These are phyloP conservation scores for Choristoneura fumiferana DNA, from an alignment of 1,140 invertebrate species.

Conservation along the genomic window DNA sequence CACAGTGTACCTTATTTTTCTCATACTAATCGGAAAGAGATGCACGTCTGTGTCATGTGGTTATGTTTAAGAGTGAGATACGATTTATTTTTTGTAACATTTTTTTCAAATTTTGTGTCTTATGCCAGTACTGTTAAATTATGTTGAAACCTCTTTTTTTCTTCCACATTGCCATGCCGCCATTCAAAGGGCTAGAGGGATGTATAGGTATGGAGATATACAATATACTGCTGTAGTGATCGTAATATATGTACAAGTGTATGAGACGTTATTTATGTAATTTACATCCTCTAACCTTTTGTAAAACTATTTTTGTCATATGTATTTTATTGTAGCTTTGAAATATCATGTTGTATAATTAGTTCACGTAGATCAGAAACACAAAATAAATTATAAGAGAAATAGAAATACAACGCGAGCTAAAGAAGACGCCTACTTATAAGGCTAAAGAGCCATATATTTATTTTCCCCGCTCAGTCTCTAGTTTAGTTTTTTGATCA, in stretches of 20 bases:
- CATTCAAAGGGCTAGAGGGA: constrained; percentile 70
- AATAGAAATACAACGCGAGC: too few species aligned
- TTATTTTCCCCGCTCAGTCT: too few species aligned
- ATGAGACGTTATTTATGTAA: constrained; percentile 32
- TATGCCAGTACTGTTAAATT: not conserved
- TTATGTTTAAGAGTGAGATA: too few species aligned
- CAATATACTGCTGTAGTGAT: constrained; percentile 14
- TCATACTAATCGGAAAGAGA: not conserved
- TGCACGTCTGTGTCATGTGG: not conserved
- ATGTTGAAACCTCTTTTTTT: constrained; percentile 24
- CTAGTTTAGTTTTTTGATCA: too few species aligned
- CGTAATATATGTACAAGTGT: constrained; percentile 15
- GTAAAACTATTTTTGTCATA: constrained; percentile 27
- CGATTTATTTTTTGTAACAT: constrained; percentile 19
- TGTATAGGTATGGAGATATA: constrained; percentile 63
- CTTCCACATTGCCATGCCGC: constrained; percentile 43
- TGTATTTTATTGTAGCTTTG: too few species aligned
- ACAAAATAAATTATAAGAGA: too few species aligned
- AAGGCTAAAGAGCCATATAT: too few species aligned
- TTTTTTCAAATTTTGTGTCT: constrained; percentile 35
- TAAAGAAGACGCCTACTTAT: too few species aligned
- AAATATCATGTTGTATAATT: too few species aligned
- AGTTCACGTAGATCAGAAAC: too few species aligned
- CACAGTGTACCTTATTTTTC: too few species aligned
- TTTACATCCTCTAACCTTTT: constrained; percentile 70